Conservation (phyloP, 2,113 vertebrate species). For the Hassar affinis region DNA sequence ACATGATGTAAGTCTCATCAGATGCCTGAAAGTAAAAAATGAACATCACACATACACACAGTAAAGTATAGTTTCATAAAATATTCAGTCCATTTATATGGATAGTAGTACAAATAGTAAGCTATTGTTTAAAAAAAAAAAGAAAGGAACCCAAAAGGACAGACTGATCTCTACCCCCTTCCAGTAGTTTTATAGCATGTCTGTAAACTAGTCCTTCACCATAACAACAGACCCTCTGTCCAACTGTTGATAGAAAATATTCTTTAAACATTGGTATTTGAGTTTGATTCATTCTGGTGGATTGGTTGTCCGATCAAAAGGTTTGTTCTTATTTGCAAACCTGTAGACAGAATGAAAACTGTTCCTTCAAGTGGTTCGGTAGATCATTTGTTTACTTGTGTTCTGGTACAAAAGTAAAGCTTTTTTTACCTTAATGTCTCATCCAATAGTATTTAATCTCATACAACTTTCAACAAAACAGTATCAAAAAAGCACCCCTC, state of each 20-base stretch:
- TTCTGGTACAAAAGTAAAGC: conserved; percentile 18
- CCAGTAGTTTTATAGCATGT: conserved; percentile 59
- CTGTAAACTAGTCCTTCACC: conserved; percentile 52
- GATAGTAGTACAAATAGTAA: neutral
- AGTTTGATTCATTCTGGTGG: neutral
- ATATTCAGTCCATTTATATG: neutral
- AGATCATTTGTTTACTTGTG: conserved; percentile 13
- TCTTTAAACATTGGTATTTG: neutral
- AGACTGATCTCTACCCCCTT: conserved; percentile 45
- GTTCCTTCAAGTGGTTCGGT: too few relatives aligned
- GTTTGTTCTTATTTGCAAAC: neutral
- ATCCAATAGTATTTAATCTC: conserved; percentile 52
- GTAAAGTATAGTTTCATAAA: neutral
- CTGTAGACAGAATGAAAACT: neutral
- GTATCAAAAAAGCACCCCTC: conserved; percentile 50
- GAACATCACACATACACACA: neutral
- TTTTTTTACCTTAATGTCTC: conserved; percentile 52
- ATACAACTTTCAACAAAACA: conserved; percentile 47
- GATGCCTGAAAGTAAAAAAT: conserved; percentile 65
- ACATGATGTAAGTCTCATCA: conserved; percentile 70
- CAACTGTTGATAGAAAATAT: neutral
- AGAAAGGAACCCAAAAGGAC: conserved; percentile 36
- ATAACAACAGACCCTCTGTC: conserved; percentile 27
- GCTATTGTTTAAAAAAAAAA: conserved; percentile 32
- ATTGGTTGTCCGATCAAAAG: neutral